Evolutionary conservation across 1,140 invertebrate species (phyloP), one percentile per base, ranked within the genome.

Genomic region (Mycetomoellerius zeteki): DNA sequence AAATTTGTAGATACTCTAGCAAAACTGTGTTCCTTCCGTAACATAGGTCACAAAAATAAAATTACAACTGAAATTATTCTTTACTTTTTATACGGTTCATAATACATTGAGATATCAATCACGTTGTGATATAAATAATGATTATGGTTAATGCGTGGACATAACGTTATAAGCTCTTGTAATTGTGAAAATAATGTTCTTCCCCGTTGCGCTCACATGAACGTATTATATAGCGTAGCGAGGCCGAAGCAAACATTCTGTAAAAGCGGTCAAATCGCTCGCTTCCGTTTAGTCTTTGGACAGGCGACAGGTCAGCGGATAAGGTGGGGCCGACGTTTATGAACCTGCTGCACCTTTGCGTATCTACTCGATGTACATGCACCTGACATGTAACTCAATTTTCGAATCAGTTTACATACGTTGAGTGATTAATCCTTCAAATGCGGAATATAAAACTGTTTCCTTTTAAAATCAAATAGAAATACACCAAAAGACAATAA

Each of bases 301-400:
- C 43, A 67, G 67, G 27, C 86, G 88, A 90, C 90, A 91, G 90
- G 90, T 91, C 88, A 91, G 87, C 90, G 90, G 90, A 91, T 91
- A 88, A 91, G 90, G 90, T 87, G 87, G 89, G 90, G 90, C 90
- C 64, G 64, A 60, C 85, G 77, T 91, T 91, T 91, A 91, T 91
- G 89, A 91, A 91, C 89, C 89, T 91, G 89, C 90, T 91, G 90
- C 90, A 89, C 90, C 90, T 91, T 91, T 69, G 84, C 89, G 84
- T 85, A 90, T 90, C 89, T 77, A 86, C 71, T 86, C 52, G 75
- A 52, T 54, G 52, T 78, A 78, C 86, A 75, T 86, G 52, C 69
- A 80, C 86, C 67, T 85, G 89, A 89, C 89, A 69, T 24, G 65
- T 21, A 73, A 67, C 67, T 84, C 89, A 65, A 89, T 90, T 90